These are phyloP conservation scores for Miichthys miiuy DNA, from an alignment of 2,797 vertebrate species.

Conservation along the genomic window DNA sequence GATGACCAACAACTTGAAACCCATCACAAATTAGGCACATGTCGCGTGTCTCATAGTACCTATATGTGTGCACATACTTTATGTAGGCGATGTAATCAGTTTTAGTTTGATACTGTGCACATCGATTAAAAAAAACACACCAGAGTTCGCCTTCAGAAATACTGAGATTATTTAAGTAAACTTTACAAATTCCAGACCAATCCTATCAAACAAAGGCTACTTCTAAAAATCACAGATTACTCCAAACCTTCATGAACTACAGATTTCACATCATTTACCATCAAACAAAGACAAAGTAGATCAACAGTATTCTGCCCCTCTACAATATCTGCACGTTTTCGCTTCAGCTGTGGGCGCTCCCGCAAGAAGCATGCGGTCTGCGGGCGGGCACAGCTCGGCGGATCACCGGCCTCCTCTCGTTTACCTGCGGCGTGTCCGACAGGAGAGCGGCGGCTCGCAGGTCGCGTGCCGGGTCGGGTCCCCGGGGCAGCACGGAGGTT, in stretches of 20 bases:
- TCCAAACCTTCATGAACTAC: background rate
- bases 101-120: too few relatives aligned
- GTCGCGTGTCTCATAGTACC: background rate
- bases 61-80: background rate
- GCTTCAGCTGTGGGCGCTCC: background rate
- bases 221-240: background rate
- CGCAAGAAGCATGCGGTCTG: background rate
- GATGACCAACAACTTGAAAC: background rate
- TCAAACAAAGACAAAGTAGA: background rate
- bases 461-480: slow-evolving; percentile 5
- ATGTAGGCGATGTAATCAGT: too few relatives aligned
- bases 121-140: background rate
- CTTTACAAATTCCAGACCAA: background rate
- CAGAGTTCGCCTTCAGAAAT: background rate
- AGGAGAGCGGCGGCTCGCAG: slow-evolving; percentile 20
- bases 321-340: background rate
- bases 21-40: too few relatives aligned
- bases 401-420: background rate
- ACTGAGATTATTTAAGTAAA: background rate
- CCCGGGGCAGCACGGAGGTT: slow-evolving; percentile 45
- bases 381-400: too few relatives aligned
- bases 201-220: background rate
- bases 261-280: background rate
- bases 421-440: slow-evolving; percentile 66
- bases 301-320: too few relatives aligned